Percentiles rank a stretch among this genome's conserved stretches.
These are phyloP conservation scores for Ciconia nigra DNA, from an alignment of 2,797 vertebrate species.

Conservation along the genomic window DNA sequence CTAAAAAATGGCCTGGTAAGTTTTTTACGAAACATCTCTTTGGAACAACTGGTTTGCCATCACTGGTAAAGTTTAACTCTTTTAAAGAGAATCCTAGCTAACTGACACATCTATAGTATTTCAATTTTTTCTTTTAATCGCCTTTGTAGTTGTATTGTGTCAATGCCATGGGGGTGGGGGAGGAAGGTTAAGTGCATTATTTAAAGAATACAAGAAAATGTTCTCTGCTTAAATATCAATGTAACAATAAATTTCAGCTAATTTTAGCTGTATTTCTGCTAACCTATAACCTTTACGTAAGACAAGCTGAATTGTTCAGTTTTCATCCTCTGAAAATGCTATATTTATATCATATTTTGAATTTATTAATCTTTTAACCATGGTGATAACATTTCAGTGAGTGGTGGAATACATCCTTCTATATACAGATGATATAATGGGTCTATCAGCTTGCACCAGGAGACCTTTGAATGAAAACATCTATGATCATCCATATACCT, in stretches of 20 bases:
- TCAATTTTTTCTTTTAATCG: neutral
- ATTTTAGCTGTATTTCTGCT: neutral
- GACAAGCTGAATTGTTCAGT: neutral
- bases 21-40: neutral
- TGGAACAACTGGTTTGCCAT: neutral
- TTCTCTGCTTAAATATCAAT: neutral
- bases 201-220: neutral
- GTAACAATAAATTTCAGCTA: neutral
- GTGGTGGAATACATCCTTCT: neutral
- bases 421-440: neutral
- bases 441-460: neutral
- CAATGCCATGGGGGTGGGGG: neutral
- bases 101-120: neutral
- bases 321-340: neutral
- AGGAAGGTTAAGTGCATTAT: neutral
- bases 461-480: neutral
- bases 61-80: neutral
- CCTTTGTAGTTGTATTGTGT: neutral
- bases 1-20: neutral
- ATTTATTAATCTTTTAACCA: neutral
- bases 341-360: neutral
- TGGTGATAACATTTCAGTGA: neutral
- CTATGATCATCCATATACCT: neutral
- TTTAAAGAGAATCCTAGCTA: neutral
- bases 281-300: neutral